Conservation (phyloP, 2,888 invertebrate species). For the Drosophila phalerata region DNA sequence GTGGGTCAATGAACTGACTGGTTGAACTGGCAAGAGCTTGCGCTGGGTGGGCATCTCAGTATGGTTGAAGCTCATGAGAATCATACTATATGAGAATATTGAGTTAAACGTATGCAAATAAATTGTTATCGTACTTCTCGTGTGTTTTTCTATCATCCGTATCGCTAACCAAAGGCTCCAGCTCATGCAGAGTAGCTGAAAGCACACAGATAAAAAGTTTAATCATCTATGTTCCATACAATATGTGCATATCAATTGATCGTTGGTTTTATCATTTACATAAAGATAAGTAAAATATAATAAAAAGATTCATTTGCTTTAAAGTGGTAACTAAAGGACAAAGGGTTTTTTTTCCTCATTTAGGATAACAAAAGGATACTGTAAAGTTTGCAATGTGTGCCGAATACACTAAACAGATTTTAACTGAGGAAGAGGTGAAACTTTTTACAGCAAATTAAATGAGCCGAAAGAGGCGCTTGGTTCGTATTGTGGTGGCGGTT, state of each 20-base stretch:
- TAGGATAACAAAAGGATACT: constrained; percentile 33
- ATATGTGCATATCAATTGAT: constrained; percentile 40
- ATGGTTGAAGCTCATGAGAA: constrained; percentile 58
- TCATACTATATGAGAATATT: constrained; percentile 43
- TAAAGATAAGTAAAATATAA: constrained; percentile 60
- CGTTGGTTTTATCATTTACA: constrained; percentile 64
- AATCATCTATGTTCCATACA: constrained; percentile 77
- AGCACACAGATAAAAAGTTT: constrained; percentile 77
- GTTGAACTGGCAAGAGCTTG: constrained; percentile 26
- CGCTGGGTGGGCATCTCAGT: constrained; percentile 33
- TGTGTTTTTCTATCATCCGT: constrained; percentile 86
- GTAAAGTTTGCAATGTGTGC: constrained; percentile 63
- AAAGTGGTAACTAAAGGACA: constrained; percentile 56
- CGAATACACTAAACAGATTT: constrained; percentile 44
- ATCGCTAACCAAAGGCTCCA: constrained; percentile 91
- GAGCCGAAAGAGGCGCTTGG: constrained; percentile 60
- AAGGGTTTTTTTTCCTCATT: constrained; percentile 5
- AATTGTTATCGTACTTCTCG: constrained; percentile 84
- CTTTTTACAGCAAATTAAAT: constrained; percentile 75
- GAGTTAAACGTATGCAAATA: constrained; percentile 47
- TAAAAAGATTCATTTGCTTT: constrained; percentile 50
- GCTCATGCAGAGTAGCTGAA: constrained; percentile 87
- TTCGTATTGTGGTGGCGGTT: constrained; percentile 46
- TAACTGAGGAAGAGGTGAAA: constrained; percentile 42
- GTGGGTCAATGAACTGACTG: constrained; percentile 44